phyloP scores from a whole-genome alignment of 1,140 invertebrate species.

The Euschistus heros region DNA sequence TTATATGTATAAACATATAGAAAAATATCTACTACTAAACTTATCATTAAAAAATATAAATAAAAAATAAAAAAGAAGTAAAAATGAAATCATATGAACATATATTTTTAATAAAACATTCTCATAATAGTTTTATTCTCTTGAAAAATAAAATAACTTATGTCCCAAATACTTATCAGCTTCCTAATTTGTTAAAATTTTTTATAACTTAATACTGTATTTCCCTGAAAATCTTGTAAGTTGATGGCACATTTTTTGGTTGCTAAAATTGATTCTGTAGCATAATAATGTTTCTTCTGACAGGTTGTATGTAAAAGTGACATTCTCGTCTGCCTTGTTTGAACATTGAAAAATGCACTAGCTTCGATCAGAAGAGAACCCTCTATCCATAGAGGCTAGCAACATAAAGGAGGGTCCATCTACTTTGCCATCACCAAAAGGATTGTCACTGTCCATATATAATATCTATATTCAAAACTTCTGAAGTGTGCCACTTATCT shows the following conservation, averaged over 20 bases:
- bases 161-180: too few species aligned
- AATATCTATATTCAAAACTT: too few species aligned
- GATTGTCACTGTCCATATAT: conserved; percentile 32
- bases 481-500: too few species aligned
- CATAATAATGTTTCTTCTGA: conserved; percentile 35
- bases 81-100: too few species aligned
- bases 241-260: conserved; percentile 50
- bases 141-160: too few species aligned
- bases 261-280: conserved; percentile 42
- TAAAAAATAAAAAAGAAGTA: too few species aligned
- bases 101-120: too few species aligned
- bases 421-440: conserved; percentile 20
- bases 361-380: conserved; percentile 40
- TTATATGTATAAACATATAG: too few species aligned
- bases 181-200: too few species aligned
- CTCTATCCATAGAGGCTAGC: conserved; percentile 41
- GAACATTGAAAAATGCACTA: conserved; percentile 43
- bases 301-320: conserved; percentile 48
- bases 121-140: too few species aligned
- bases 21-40: too few species aligned
- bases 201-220: conserved; percentile 59
- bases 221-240: conserved; percentile 49
- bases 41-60: too few species aligned
- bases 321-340: conserved; percentile 38
- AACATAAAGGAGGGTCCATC: conserved; percentile 39